Base-by-base conservation (phyloP, 2,797 vertebrate species). In the Caiman crocodilus region DNA sequence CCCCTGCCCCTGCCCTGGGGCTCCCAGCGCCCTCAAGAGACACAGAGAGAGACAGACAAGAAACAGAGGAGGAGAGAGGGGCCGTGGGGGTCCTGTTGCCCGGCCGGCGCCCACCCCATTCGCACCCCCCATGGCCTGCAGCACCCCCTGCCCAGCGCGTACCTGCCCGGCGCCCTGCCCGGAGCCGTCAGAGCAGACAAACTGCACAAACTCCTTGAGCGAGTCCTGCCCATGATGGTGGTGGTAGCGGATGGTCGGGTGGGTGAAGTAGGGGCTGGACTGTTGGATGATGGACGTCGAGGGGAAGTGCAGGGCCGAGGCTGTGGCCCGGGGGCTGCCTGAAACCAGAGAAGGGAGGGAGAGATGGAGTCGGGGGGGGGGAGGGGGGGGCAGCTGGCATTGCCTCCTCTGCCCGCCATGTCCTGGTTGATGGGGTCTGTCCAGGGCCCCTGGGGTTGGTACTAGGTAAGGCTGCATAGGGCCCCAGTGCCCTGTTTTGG, bases 181-280 rank as follows among this genome's bases (percentile, higher is more conserved):
- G 42, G 99, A 98, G 95, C 99, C 98, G 32, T 99, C 99, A 42
- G 99, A 98, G 98, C 99, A 99, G 98, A 99, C 99, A 90, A 99
- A 99, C 98, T 99, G 99, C 97, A 99, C 99, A 89, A 99, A 99
- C 98, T 99, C 99, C 98, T 99, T 99, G 97, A 99, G 99, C 15
- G 99, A 99, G 98, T 99, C 99, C 98, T 99, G 99, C 95, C 98
- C 98, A 91, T 99, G 98, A 97, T 99, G 98, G 79, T 97, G 98
- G 97, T 99, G 99, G 98, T 99, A 99, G 96, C 99, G 99, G 98
- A 99, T 99, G 98, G 99, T 99, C 87, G 99, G 99, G 98, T 99
- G 99, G 88, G 99, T 98, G 98, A 99, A 99, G 97, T 99, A 99
- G 16, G 99, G 99, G 97, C 99, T 99, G 96, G 99, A 99, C 98